These are phyloP conservation scores for Acromyrmex heyeri DNA, from an alignment of 1,140 invertebrate species.

Conservation along the genomic window DNA sequence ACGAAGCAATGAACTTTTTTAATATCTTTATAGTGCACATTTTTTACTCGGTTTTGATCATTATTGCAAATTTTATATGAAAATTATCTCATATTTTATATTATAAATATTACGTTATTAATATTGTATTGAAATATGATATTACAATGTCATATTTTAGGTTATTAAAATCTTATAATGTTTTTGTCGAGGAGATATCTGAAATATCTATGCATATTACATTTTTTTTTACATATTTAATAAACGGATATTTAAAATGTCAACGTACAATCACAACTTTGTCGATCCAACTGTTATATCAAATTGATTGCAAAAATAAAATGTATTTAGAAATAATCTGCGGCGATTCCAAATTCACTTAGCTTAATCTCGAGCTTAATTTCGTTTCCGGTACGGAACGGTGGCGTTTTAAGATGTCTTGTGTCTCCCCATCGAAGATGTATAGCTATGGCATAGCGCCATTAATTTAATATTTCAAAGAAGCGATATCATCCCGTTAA, in stretches of 20 bases:
- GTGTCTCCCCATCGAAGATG: slow-evolving; percentile 24
- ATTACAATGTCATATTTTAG: slow-evolving; percentile 16
- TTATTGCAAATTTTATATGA: slow-evolving; percentile 31
- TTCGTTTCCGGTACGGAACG: slow-evolving; percentile 25
- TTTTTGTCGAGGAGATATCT: slow-evolving; percentile 17
- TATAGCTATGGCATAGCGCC: slow-evolving; percentile 33
- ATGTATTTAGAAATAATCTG: slow-evolving; percentile 28
- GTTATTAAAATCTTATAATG: slow-evolving; percentile 10
- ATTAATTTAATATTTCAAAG: slow-evolving; percentile 62
- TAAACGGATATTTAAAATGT: neutral
- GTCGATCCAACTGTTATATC: neutral
- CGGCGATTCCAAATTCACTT: slow-evolving; percentile 13
- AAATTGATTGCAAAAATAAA: neutral
- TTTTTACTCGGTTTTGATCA: neutral
- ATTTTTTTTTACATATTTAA: slow-evolving; percentile 32
- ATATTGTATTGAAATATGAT: slow-evolving; percentile 16
- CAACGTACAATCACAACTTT: neutral
- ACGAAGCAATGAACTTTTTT: slow-evolving; percentile 30
- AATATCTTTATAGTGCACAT: slow-evolving; percentile 25
- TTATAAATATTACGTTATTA: slow-evolving; percentile 28
- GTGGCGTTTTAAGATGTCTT: slow-evolving; percentile 14
- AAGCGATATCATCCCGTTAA: slow-evolving; percentile 34
- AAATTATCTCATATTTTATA: slow-evolving; percentile 22
- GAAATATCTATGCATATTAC: slow-evolving; percentile 8
- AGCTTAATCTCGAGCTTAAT: slow-evolving; percentile 50